These are phyloP conservation scores for Stramonita haemastoma DNA, from an alignment of 2,888 invertebrate species.

Conservation along the genomic window DNA sequence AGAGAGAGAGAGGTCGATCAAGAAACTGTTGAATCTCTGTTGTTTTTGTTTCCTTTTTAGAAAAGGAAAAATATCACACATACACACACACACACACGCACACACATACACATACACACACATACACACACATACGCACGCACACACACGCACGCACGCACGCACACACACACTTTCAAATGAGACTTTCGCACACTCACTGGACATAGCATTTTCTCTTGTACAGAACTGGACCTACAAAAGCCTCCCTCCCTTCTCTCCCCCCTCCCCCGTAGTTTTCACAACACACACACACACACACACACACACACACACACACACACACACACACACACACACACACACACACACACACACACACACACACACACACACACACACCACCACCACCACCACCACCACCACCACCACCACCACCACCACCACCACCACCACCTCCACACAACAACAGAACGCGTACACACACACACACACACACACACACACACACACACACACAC, in stretches of 20 bases:
- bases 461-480: neutral
- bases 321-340: no score
- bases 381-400: neutral
- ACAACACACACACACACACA: no score
- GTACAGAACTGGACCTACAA: no score
- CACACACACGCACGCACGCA: neutral
- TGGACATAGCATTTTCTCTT: no score
- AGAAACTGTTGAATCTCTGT: no score
- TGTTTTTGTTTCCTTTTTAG: neutral
- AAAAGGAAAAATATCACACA: neutral
- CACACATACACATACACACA: slow-evolving; percentile 11
- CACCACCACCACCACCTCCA: neutral
- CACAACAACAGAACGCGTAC: neutral
- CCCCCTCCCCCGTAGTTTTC: no score
- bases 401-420: no score
- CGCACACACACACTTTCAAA: neutral
- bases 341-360: no score
- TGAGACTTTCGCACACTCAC: neutral
- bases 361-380: neutral
- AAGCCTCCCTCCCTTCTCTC: no score
- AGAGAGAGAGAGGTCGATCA: no score
- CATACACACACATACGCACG: neutral
- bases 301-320: no score
- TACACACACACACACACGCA: neutral
- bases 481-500: neutral